phyloP scores from a whole-genome alignment of 2,113 vertebrate genomes.

The Oryctolagus cuniculus region DNA sequence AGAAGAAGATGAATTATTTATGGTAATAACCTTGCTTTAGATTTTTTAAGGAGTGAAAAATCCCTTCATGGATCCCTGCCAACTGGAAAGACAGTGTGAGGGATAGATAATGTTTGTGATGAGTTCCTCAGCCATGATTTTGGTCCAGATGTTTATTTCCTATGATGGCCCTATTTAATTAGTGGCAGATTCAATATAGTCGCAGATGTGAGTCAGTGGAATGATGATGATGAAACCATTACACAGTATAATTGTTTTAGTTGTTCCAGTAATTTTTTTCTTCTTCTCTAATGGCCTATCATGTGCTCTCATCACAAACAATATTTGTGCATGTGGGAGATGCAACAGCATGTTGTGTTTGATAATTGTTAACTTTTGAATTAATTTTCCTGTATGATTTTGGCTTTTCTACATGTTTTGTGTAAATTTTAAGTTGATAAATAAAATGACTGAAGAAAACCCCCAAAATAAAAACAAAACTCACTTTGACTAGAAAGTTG shows the following conservation, averaged over 20 bases:
- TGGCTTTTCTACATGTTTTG: conserved; percentile 49
- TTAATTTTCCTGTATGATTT: conserved; percentile 63
- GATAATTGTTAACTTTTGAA: conserved; percentile 57
- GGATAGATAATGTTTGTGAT: conserved; percentile 16
- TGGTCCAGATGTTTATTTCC: conserved; percentile 79
- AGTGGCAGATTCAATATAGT: conserved; percentile 71
- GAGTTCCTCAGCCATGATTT: conserved; percentile 59
- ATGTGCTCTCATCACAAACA: conserved; percentile 54
- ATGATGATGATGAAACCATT: conserved; percentile 68
- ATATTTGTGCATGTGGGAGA: conserved; percentile 58
- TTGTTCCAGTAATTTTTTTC: conserved; percentile 57
- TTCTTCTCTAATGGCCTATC: conserved; percentile 67
- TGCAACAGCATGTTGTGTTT: neutral
- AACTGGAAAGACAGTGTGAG: conserved; percentile 41
- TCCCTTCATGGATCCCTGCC: neutral
- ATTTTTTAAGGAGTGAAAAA: conserved; percentile 45
- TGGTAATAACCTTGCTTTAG: neutral
- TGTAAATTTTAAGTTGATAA: conserved; percentile 27
- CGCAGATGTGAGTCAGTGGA: conserved; percentile 70
- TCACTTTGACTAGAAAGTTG: neutral
- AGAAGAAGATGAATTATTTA: conserved; percentile 47
- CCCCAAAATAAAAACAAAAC: conserved; percentile 25
- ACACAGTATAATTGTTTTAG: conserved; percentile 76
- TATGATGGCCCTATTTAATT: conserved; percentile 74
- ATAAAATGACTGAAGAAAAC: neutral